Base-by-base conservation (phyloP, 2,797 vertebrate genomes). In the Sebastes paucispinis region DNA sequence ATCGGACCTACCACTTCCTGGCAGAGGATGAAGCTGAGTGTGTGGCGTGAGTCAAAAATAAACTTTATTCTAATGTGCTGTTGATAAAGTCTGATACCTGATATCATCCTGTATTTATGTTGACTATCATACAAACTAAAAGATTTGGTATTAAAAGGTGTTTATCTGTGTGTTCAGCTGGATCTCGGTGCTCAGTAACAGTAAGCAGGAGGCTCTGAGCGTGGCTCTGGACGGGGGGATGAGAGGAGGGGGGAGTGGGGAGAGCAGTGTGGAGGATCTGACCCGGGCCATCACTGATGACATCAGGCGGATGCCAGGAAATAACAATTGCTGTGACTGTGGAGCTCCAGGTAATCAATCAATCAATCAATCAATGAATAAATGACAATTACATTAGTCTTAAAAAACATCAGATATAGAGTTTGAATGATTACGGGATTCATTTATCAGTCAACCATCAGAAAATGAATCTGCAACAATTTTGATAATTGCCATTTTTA, bases 21-120 rank as follows among this genome's bases (percentile, higher is more conserved):
- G 94, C 97, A 22, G 95, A 97, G 71, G 96, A 97, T 16, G 97
- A 97, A 50, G 88, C 94, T 9, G 96, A 97, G 54, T 97, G 96
- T 91, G 85, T 93, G 6, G 92, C 84, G 95, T 97, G 84, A 96
- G 96, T 96, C 66, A 69, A 39, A 58, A 70, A 60, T 7, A 11
- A 24, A 27, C n/a, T 69, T 74, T 7, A 22, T 58, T 70, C 2
- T 25, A 25, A 25, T 25, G 25, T 25, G 25, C 25, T 25, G 25
- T 25, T 25, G 25, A 25, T 25, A 25, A 25, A 25, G 25, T 25
- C 25, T 25, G 25, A 25, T 25, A 25, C 25, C 25, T 25, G 8
- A 5, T 7, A 2, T 72, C 16, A n/a, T 27, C 12, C 25, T 36
- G 59, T n/a, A 8, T 39, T 59, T 27, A 20, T 69, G 25, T 20